These are phyloP conservation scores for Nettapus auritus DNA, from an alignment of 2,113 vertebrate genomes.

Conservation along the genomic window DNA sequence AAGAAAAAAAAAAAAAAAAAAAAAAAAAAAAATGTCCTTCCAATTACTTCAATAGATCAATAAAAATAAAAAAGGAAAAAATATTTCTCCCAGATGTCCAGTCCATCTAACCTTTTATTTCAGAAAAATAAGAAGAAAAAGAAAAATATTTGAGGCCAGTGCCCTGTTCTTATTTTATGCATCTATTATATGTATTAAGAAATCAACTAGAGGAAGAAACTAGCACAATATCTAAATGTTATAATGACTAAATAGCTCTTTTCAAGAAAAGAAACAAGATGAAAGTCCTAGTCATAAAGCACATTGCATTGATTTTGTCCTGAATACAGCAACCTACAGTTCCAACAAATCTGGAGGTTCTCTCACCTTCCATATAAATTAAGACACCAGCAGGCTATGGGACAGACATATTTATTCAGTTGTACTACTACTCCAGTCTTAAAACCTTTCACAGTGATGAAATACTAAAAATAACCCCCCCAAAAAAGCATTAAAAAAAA, in stretches of 20 bases:
- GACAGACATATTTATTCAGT: not conserved
- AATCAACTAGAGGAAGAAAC: accelerated
- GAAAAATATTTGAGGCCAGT: not conserved
- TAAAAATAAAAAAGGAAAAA: constrained; percentile 18
- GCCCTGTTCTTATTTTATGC: not conserved
- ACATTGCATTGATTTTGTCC: not conserved
- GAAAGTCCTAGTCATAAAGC: not conserved
- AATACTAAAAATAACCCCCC: not conserved
- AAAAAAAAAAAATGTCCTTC: not conserved
- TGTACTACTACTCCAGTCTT: not conserved
- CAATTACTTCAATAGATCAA: constrained; percentile 53
- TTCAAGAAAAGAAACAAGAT: not conserved
- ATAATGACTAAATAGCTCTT: not conserved
- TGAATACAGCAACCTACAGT: not conserved
- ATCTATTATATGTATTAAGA: not conserved
- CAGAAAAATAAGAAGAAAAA: constrained; percentile 21
- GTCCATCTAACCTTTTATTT: constrained; percentile 13
- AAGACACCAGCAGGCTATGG: not conserved
- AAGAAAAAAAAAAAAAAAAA: not conserved
- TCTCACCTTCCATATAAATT: not conserved
- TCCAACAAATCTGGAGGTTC: not conserved
- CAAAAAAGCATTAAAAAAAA: not conserved
- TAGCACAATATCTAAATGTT: not conserved
- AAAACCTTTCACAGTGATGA: not conserved
- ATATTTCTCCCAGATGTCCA: not conserved